Base-by-base conservation (phyloP, 1,140 invertebrate species). In the Wasmannia auropunctata region DNA sequence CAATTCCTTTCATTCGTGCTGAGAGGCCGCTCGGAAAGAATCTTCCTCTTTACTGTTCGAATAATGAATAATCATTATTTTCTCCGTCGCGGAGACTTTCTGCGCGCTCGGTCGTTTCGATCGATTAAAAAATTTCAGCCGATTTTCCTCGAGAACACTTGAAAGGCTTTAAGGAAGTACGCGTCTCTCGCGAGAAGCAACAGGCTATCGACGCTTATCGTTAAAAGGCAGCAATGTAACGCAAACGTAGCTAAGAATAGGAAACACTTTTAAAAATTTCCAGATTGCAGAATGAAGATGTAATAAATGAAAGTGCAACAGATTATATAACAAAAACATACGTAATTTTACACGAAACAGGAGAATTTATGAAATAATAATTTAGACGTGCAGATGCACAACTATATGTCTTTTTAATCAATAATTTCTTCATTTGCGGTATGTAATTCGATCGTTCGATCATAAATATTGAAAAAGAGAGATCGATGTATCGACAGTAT, bases 31-130 rank as follows among this genome's bases (percentile, higher is more conserved):
- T 72, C 76, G 54, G 63, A 93, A 89, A 87, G 86, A 88, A 91
- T 93, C 79, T 86, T 49, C 0, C n/a, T 91, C 72, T 93, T 92
- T 88, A 70, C 63, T 67, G 19, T 28, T 88, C 46, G 60, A n/a
- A n/a, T n/a, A n/a, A 92, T 83, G 46, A 92, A 92, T 91, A 81
- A 65, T 87, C 86, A 86, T 91, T 63, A 22, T 88, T 56, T 86
- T 87, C 7, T 80, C 19, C 58, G 6, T 40, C 25, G 7, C 16
- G 58, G 34, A 2, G 10, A 62, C n/a, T 62, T 87, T 70, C 63
- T 67, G 40, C 34, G 31, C 40, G 51, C 40, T 86, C 14, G 28
- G 8, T 67, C n/a, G 3, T 46, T 76, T 60, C 19, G 37, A 80
- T 70, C 40, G 46, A 85, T 77, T 51, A 63, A 76, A 31, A 81